Evolutionary conservation across 2,888 invertebrate genomes (phyloP).

Genomic region (Cryptocephalus moraei): DNA sequence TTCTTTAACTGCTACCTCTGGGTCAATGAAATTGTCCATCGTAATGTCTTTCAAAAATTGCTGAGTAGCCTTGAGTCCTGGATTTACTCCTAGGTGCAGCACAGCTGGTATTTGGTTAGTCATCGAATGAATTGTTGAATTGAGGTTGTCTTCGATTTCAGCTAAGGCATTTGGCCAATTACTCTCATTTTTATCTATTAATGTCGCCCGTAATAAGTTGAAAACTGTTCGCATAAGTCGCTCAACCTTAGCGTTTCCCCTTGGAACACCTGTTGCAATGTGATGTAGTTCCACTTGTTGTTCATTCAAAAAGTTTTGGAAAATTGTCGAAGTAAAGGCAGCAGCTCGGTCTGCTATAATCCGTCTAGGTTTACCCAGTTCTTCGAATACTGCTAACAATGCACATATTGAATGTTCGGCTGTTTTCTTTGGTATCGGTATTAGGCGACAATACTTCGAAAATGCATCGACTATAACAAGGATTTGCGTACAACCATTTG

Average conservation of each 20-base stretch:
- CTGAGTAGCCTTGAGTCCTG: no score
- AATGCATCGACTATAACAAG: conserved; percentile 15
- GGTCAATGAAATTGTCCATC: no score
- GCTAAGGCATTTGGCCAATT: conserved; percentile 1
- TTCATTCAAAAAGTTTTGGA: conserved; percentile 8
- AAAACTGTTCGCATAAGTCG: conserved; percentile 11
- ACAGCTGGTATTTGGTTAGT: conserved; percentile 7
- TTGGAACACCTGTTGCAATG: conserved; percentile 10
- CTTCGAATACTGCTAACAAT: conserved; percentile 9
- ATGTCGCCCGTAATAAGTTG: conserved; percentile 8
- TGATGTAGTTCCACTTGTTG: not conserved
- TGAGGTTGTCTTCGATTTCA: conserved; percentile 4
- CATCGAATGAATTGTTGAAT: conserved; percentile 8
- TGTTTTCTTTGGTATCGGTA: conserved; percentile 12
- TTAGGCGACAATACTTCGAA: conserved; percentile 12
- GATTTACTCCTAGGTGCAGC: conserved; percentile 12
- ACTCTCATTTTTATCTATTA: conserved; percentile 6
- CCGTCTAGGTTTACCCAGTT: conserved; percentile 4
- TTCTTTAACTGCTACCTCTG: no score
- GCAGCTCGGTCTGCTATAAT: conserved; percentile 9
- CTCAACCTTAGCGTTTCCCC: conserved; percentile 11
- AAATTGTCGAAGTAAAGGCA: conserved; percentile 8
- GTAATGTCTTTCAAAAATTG: no score
- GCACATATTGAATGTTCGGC: conserved; percentile 10
- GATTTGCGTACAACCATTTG: conserved; percentile 7